These are phyloP conservation scores for Pomacea maculata DNA, from an alignment of 1,140 invertebrate species.

Conservation along the genomic window DNA sequence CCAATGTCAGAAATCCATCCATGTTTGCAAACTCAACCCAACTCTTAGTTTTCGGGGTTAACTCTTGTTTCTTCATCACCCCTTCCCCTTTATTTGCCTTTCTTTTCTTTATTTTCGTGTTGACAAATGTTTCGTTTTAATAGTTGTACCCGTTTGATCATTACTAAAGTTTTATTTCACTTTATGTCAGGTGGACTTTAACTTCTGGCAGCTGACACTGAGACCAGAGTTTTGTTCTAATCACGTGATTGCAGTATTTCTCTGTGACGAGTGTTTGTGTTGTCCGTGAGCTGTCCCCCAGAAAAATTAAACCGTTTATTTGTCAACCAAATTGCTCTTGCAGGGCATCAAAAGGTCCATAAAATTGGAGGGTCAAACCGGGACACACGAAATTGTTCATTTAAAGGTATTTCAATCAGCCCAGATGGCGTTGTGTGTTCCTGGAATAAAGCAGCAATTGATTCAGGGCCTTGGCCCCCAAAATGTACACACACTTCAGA, in stretches of 20 bases:
- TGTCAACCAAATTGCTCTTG: slow-evolving; percentile 1
- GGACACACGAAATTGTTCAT: slow-evolving; percentile 24
- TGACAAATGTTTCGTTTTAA: neutral
- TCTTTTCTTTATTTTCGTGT: too few relatives aligned
- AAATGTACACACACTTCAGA: too few relatives aligned
- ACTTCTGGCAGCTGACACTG: neutral
- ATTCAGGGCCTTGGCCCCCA: too few relatives aligned
- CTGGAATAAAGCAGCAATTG: too few relatives aligned
- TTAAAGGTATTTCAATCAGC: slow-evolving; percentile 23
- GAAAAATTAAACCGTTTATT: neutral
- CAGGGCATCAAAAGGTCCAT: slow-evolving; percentile 31
- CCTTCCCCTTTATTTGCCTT: too few relatives aligned
- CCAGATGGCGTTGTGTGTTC: neutral
- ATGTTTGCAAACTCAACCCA: too few relatives aligned
- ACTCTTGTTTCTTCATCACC: too few relatives aligned
- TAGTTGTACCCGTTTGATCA: neutral
- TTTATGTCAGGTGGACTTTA: neutral
- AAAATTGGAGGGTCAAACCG: slow-evolving; percentile 17
- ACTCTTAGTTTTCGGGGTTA: too few relatives aligned
- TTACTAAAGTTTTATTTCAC: neutral
- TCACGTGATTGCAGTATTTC: neutral
- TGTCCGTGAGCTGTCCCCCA: neutral
- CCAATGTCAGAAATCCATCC: too few relatives aligned
- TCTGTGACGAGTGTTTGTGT: neutral
- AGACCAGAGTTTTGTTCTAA: neutral